Evolutionary conservation across 2,797 vertebrate genomes (phyloP).

Genomic region (Smutsia gigantea): DNA sequence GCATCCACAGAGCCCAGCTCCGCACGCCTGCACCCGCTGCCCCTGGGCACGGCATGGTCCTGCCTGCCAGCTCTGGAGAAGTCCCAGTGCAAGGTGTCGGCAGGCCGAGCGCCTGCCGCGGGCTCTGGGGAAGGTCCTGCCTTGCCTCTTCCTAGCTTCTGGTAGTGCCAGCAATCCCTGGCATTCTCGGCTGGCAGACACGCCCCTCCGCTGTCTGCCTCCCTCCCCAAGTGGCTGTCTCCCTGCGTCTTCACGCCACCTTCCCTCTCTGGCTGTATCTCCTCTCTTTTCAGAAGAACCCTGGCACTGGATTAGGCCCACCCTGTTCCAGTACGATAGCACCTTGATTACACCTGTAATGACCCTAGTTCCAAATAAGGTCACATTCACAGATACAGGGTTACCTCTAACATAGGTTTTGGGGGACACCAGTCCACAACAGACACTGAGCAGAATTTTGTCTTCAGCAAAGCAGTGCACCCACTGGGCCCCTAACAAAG

Average conservation of each 20-base stretch:
- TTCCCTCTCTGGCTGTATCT: too few relatives aligned
- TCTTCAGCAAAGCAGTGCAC: not conserved
- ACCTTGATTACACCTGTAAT: not conserved
- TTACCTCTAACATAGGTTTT: not conserved
- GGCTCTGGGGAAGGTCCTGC: not conserved
- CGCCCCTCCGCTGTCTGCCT: fast-evolving
- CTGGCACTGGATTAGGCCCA: not conserved
- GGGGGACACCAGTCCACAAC: fast-evolving
- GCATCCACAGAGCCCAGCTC: too few relatives aligned
- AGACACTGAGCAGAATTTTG: not conserved
- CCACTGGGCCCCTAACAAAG: not conserved
- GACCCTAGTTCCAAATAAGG: not conserved
- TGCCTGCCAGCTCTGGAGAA: not conserved
- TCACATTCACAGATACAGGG: fast-evolving
- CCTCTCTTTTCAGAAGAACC: not conserved
- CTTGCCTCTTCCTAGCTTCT: not conserved
- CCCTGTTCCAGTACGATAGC: not conserved
- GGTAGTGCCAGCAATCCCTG: fast-evolving
- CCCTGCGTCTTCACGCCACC: too few relatives aligned
- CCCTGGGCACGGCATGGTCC: too few relatives aligned
- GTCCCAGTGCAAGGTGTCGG: not conserved
- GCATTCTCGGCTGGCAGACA: not conserved
- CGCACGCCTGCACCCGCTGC: too few relatives aligned
- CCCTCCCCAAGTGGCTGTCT: fast-evolving
- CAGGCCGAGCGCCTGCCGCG: fast-evolving